phyloP scores from a whole-genome alignment of 2,113 vertebrate species.

The Thalassoma bifasciatum region DNA sequence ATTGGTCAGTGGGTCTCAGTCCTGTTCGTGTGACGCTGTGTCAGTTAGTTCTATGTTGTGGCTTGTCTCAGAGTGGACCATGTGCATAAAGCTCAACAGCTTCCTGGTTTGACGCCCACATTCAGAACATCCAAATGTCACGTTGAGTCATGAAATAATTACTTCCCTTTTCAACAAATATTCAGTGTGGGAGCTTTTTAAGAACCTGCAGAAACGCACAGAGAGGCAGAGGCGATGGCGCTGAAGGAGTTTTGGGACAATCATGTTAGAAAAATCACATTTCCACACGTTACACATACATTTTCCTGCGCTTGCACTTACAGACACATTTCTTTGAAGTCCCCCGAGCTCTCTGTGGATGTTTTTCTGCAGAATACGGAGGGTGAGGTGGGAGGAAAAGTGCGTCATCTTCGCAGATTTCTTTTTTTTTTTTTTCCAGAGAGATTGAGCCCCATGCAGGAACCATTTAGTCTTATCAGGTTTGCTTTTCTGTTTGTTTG shows the following conservation, averaged over 20 bases:
- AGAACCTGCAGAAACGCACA: constrained; percentile 25
- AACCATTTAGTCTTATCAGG: not conserved
- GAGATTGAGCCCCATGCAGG: constrained; percentile 24
- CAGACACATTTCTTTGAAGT: constrained; percentile 10
- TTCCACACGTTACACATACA: not conserved
- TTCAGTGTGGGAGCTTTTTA: constrained; percentile 15
- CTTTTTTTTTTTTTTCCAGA: constrained; percentile 1
- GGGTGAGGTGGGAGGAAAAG: not conserved
- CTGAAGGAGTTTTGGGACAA: not conserved
- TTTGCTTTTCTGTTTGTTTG: not conserved
- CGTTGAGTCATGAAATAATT: constrained; percentile 23
- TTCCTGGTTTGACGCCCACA: constrained; percentile 67
- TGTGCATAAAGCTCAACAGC: constrained; percentile 70
- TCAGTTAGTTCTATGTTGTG: constrained; percentile 78
- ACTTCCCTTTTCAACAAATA: constrained; percentile 12
- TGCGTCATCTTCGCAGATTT: not conserved
- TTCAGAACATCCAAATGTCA: constrained; percentile 45
- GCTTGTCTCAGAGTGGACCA: constrained; percentile 72
- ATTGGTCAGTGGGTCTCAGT: constrained; percentile 79
- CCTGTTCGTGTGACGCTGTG: constrained; percentile 77
- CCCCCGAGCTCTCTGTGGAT: not conserved
- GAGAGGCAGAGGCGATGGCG: constrained; percentile 6
- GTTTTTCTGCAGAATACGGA: constrained; percentile 12
- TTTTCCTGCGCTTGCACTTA: not conserved
- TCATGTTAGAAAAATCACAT: not conserved